Evolutionary conservation across 2,888 invertebrate genomes (phyloP).

Genomic region (Leucophenga maculata): DNA sequence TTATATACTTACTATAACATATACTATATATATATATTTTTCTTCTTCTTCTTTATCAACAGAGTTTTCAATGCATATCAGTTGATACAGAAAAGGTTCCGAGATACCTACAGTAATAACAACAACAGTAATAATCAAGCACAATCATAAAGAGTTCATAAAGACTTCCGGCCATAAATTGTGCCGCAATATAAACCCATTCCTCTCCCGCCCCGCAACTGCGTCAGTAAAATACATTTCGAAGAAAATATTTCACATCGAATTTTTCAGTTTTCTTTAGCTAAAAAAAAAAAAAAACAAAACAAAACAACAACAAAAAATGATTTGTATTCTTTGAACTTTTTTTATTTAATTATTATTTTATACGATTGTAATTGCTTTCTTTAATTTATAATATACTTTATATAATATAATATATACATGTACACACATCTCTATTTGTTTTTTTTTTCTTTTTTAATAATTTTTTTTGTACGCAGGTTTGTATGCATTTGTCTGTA

Average conservation of each 20-base stretch:
- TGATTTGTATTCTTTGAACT: constrained; percentile 50
- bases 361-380: constrained; percentile 68
- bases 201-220: too few relatives aligned
- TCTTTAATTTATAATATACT: constrained; percentile 52
- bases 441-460: constrained; percentile 27
- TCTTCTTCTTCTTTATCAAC: constrained; percentile 14
- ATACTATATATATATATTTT: constrained; percentile 7
- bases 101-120: constrained; percentile 79
- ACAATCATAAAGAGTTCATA: constrained; percentile 45
- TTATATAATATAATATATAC: constrained; percentile 45
- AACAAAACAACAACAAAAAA: constrained; percentile 37
- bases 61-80: constrained; percentile 81
- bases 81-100: constrained; percentile 80
- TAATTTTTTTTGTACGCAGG: too few relatives aligned
- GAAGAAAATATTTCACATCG: background rate
- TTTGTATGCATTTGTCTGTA: constrained; percentile 52
- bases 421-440: constrained; percentile 50
- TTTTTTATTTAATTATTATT: constrained; percentile 49
- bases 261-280: constrained; percentile 15
- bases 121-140: constrained; percentile 51
- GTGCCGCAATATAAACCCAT: background rate
- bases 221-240: background rate
- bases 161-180: constrained; percentile 19
- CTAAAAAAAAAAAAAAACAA: too few relatives aligned
- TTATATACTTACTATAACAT: constrained; percentile 70